Conservation (phyloP, 64 coral and sea anemone genomes). For the Dendronephthya gigantea region DNA sequence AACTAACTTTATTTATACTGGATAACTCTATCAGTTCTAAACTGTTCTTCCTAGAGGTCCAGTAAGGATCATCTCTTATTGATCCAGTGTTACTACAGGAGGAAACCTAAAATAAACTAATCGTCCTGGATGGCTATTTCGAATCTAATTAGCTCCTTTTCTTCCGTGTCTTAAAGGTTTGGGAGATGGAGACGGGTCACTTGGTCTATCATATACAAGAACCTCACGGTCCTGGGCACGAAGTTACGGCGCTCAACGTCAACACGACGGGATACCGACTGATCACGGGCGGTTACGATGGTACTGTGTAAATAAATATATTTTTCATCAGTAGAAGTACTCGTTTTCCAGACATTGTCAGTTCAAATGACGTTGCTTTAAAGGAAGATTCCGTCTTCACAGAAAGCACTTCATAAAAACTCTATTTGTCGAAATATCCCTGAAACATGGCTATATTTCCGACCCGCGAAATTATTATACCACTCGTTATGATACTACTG, state of each 20-base stretch:
- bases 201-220: conserved; percentile 71
- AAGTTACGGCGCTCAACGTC: conserved; percentile 82
- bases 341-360: background rate
- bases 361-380: too few species aligned
- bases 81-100: background rate
- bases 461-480: too few species aligned
- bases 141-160: background rate
- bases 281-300: conserved; percentile 83
- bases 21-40: background rate
- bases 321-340: background rate
- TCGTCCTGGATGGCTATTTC: background rate
- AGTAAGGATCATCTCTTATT: too few species aligned
- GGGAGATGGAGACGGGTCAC: conserved; percentile 96
- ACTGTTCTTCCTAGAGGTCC: too few species aligned
- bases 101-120: too few species aligned
- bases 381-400: too few species aligned
- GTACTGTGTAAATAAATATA: conserved; percentile 11
- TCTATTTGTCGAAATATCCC: too few species aligned
- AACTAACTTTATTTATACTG: too few species aligned
- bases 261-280: conserved; percentile 85
- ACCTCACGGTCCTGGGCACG: conserved; percentile 64
- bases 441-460: too few species aligned
- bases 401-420: too few species aligned
- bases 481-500: background rate
- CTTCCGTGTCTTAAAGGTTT: conserved; percentile 59